These are phyloP conservation scores for Catamblyrhynchus diadema DNA, from an alignment of 2,797 vertebrate species.

Conservation along the genomic window DNA sequence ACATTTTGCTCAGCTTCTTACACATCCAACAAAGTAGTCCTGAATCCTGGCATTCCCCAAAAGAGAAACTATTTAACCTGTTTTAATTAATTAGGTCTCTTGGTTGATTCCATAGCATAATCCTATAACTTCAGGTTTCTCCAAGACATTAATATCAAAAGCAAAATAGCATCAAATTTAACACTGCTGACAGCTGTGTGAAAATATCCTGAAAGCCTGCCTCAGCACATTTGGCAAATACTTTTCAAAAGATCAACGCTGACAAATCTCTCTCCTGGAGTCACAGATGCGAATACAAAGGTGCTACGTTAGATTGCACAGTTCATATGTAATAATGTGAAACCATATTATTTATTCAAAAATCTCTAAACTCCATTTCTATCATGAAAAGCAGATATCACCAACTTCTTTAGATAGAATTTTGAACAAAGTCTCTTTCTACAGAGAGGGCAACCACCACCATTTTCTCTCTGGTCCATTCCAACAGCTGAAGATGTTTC, in stretches of 20 bases:
- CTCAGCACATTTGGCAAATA: neutral
- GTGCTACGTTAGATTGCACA: neutral
- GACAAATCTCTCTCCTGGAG: neutral
- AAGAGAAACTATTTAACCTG: neutral
- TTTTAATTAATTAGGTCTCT: neutral
- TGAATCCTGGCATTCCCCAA: neutral
- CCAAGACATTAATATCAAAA: neutral
- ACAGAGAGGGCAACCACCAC: neutral
- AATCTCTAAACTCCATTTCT: neutral
- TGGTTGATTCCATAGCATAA: neutral
- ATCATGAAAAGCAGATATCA: neutral
- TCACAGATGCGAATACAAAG: neutral
- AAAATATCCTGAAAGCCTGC: neutral
- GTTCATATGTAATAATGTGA: neutral
- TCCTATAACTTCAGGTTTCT: neutral
- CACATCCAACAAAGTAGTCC: neutral
- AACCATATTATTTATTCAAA: neutral
- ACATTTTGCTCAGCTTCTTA: neutral
- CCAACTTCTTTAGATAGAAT: neutral
- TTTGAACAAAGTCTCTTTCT: neutral
- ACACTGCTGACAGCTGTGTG: neutral
- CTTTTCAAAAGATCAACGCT: neutral
- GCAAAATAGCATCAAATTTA: neutral
- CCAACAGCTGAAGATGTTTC: neutral
- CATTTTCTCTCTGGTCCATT: neutral